Conservation (phyloP, 2,888 invertebrate species). For the Diarsia mendica region DNA sequence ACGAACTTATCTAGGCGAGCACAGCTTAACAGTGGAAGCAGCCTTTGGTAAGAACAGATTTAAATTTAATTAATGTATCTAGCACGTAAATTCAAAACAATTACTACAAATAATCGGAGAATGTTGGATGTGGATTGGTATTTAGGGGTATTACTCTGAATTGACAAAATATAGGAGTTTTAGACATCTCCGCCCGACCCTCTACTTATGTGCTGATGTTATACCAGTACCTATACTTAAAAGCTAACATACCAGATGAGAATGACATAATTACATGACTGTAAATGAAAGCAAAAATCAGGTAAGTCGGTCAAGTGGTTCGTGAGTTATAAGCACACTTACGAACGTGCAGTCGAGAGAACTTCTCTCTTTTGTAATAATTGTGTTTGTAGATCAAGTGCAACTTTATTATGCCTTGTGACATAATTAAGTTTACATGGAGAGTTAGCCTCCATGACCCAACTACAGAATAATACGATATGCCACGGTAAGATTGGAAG, state of each 20-base stretch:
- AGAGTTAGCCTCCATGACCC: background rate
- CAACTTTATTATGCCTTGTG: slow-evolving; percentile 1
- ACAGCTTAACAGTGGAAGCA: too few relatives aligned
- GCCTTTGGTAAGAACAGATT: too few relatives aligned
- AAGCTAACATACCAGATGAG: background rate
- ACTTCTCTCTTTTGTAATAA: slow-evolving; percentile 8
- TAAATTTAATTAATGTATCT: too few relatives aligned
- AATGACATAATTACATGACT: background rate
- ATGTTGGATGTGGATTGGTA: too few relatives aligned
- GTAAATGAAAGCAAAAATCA: slow-evolving; percentile 5
- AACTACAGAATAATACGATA: background rate
- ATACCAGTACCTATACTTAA: background rate
- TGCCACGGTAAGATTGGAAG: background rate
- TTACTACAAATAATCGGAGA: too few relatives aligned
- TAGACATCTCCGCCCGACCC: background rate
- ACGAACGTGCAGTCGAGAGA: background rate
- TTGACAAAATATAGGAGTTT: background rate
- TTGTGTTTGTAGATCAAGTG: slow-evolving; percentile 30
- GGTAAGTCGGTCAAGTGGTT: slow-evolving; percentile 3
- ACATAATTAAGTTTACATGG: background rate
- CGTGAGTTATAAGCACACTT: slow-evolving; percentile 16
- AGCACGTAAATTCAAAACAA: too few relatives aligned
- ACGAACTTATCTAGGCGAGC: too few relatives aligned
- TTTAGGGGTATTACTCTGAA: too few relatives aligned
- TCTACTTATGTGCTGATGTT: background rate